phyloP scores from a whole-genome alignment of 2,888 invertebrate genomes.

The Cetonia aurata region DNA sequence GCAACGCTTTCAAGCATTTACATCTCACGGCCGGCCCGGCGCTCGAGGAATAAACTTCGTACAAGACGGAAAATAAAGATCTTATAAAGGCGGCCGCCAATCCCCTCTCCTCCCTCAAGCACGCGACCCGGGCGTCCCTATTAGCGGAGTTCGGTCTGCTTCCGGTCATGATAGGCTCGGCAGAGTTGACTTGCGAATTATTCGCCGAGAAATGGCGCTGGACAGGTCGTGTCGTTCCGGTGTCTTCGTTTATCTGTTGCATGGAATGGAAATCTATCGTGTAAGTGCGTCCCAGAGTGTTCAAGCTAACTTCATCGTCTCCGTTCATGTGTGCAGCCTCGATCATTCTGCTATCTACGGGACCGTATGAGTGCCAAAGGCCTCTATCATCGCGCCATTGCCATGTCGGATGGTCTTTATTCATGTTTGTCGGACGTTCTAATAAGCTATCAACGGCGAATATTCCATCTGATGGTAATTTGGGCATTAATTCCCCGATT shows the following conservation, averaged over 20 bases:
- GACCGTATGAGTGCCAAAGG: conserved; percentile 92
- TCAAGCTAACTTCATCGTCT: conserved; percentile 91
- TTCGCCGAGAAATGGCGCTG: conserved; percentile 83
- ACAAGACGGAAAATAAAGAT: conserved; percentile 92
- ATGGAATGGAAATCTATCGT: conserved; percentile 96
- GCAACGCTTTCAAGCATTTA: conserved; percentile 94
- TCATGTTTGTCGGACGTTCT: conserved; percentile 78
- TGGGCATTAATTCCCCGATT: conserved; percentile 97
- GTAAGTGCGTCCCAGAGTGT: conserved; percentile 92
- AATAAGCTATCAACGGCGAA: conserved; percentile 93
- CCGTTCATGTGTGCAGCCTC: conserved; percentile 95
- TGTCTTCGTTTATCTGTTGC: conserved; percentile 96
- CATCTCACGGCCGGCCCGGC: conserved; percentile 98
- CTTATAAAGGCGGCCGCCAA: conserved; percentile 76
- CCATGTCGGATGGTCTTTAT: conserved; percentile 89
- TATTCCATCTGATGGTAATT: conserved; percentile 93
- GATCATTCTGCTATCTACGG: conserved; percentile 93
- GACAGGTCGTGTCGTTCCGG: conserved; percentile 93
- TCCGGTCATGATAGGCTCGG: conserved; percentile 53
- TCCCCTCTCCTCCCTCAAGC: conserved; percentile 78
- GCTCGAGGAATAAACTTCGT: conserved; percentile 98
- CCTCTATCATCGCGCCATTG: conserved; percentile 97
- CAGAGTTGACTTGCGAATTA: conserved; percentile 62
- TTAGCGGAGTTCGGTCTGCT: conserved; percentile 61
- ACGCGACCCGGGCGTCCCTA: conserved; percentile 77